Percentiles rank a stretch among this genome's conserved stretches.
Conservation (phyloP, 23 tunicate genomes). For the Halocynthia roretzi region DNA sequence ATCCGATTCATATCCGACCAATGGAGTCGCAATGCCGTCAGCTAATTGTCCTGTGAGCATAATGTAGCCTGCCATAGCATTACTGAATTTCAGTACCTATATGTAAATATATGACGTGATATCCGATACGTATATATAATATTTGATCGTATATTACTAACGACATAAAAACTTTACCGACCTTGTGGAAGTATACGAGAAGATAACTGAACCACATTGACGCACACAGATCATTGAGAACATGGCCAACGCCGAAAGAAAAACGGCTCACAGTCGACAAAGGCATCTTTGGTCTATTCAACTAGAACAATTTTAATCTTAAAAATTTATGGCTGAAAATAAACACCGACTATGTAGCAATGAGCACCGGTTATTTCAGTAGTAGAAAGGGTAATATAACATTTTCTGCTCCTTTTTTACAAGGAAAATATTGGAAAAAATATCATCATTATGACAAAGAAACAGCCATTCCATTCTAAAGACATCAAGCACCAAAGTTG, state of each 20-base stretch:
- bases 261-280: conserved; percentile 29
- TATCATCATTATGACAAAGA: too few species aligned
- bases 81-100: conserved; percentile 77
- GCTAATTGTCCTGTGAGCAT: conserved; percentile 90
- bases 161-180: conserved; percentile 11
- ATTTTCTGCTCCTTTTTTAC: too few species aligned
- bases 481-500: too few species aligned
- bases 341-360: too few species aligned
- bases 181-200: conserved; percentile 76
- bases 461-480: too few species aligned
- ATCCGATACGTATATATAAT: too few species aligned
- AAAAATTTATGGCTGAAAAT: too few species aligned
- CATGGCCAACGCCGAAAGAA: conserved; percentile 87
- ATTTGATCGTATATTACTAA: too few species aligned
- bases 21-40: conserved; percentile 93
- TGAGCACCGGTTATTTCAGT: too few species aligned
- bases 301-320: too few species aligned
- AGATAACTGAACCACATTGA: conserved; percentile 99
- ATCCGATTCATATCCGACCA: conserved; percentile 97
- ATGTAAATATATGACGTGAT: not conserved
- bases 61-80: conserved; percentile 86
- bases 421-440: too few species aligned
- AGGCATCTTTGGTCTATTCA: conserved; percentile 1
- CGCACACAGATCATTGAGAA: conserved; percentile 96
- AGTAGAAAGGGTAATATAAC: too few species aligned